Evolutionary conservation across 2,113 vertebrate genomes (phyloP).

Genomic region (Hippocampus barbouri): DNA sequence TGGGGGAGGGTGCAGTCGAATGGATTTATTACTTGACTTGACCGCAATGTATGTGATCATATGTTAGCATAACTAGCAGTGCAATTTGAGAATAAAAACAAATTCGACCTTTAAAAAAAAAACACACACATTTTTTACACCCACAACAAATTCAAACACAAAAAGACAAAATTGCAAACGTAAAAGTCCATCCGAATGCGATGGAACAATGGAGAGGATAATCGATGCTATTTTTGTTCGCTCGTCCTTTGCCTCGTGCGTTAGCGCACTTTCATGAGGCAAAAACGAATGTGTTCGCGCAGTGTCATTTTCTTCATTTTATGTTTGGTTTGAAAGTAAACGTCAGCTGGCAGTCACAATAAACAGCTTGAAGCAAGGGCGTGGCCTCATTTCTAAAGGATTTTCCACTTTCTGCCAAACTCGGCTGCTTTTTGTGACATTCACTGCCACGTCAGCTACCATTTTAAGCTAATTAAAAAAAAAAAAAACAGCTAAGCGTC

Average conservation of each 20-base stretch:
- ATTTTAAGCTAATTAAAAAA: too few relatives aligned
- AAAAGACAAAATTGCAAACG: too few relatives aligned
- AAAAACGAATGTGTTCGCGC: neutral
- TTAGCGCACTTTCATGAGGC: neutral
- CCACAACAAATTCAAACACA: too few relatives aligned
- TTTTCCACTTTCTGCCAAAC: too few relatives aligned
- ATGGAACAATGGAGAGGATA: too few relatives aligned
- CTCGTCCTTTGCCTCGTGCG: neutral
- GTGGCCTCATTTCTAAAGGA: neutral
- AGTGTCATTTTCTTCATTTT: neutral
- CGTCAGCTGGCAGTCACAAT: neutral
- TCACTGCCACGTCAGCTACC: too few relatives aligned
- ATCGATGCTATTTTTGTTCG: neutral
- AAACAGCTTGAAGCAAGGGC: neutral
- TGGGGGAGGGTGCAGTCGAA: neutral
- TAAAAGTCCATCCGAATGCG: too few relatives aligned
- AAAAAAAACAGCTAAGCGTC: too few relatives aligned
- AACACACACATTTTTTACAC: too few relatives aligned
- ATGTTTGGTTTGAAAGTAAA: neutral
- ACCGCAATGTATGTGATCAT: neutral
- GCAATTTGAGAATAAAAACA: neutral
- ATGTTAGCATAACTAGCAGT: neutral
- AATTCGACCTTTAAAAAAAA: neutral
- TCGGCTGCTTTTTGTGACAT: too few relatives aligned
- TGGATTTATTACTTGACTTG: neutral